Evolutionary conservation across 2,888 invertebrate genomes (phyloP), one percentile per base, ranked within the genome.

Genomic region (Spisula solida): DNA sequence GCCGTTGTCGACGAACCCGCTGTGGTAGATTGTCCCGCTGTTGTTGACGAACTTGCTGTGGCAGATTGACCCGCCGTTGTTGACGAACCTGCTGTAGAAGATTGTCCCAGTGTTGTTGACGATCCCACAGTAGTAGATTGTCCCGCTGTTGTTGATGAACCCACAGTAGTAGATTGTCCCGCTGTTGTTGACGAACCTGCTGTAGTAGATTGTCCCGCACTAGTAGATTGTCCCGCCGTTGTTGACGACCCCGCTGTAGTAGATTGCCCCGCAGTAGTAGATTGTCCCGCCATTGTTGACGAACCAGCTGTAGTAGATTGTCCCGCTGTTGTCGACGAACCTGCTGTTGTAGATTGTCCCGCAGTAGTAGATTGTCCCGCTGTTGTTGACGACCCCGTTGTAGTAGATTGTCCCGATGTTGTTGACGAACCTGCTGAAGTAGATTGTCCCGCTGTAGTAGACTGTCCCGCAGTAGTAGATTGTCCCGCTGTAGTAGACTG

Each of bases 401-500:
- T 31, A 25, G 75, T 75, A 25, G 75, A 31, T 16, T 75, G 75
- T 2, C 75, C 75, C 4, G 34, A 6, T 29, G 75, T 75, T 75
- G 75, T 75, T 18, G 75, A 31, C 29, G 16, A 5, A 29, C 75
- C 75, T 2, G 75, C 4, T 8, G 75, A 10, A 14, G 82, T 82
- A 10, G 82, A 48, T 20, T 82, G 82, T 34, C 82, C 82, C 0
- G 60, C 82, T 14, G 82, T 48, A 6, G 82, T 82, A 10, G 60
- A 10, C 25, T 51, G 51, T 14, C 81, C 81, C 1, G 81, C 51
- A 25, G 81, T 25, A 1, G 81, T 81, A 1, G 81, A 47, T 8
- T 81, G 81, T 25, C 81, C 25, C 4, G 55, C 25, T 20, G 81
- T 41, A 25, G 81, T 81, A 14, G 81, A 47, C 25, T 51, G 51